phyloP scores from a whole-genome alignment of 2,797 vertebrate species.

The Amblyraja radiata region DNA sequence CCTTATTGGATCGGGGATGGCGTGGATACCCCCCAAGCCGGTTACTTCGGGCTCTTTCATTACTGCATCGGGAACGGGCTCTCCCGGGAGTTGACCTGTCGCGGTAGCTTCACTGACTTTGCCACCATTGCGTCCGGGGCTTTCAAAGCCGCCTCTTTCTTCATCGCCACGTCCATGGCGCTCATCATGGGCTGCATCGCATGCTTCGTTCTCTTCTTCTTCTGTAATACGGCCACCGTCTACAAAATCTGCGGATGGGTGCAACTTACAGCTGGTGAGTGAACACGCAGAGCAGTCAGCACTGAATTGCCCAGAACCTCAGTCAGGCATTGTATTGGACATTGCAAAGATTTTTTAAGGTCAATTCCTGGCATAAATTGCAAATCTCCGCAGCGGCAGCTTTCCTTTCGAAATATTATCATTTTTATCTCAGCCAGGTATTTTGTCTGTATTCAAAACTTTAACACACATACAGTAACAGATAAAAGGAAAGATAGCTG shows the following conservation, averaged over 20 bases:
- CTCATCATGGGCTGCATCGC: constrained; percentile 84
- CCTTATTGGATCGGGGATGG: constrained; percentile 96
- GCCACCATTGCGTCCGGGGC: constrained; percentile 78
- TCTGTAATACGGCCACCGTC: constrained; percentile 92
- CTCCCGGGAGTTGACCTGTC: constrained; percentile 79
- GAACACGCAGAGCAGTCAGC: background rate
- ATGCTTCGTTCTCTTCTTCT: constrained; percentile 93
- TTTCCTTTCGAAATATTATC: background rate
- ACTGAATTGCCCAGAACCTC: background rate
- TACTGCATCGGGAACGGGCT: constrained; percentile 83
- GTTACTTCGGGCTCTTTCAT: constrained; percentile 95
- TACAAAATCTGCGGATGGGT: constrained; percentile 98
- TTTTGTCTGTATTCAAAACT: background rate
- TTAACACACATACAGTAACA: background rate
- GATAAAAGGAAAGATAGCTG: background rate
- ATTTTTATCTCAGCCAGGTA: background rate
- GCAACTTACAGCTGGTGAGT: constrained; percentile 84
- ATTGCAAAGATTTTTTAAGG: background rate
- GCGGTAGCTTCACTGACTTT: constrained; percentile 92
- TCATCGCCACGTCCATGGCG: constrained; percentile 93
- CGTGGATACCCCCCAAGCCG: constrained; percentile 84
- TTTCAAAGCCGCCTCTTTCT: constrained; percentile 93
- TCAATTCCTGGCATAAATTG: background rate
- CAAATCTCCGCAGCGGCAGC: background rate
- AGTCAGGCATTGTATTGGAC: background rate